A percentile compares a stretch with the other conserved stretches of the same genome.
Conservation (phyloP, 1,140 invertebrate genomes). For the Chrysopa pallens region DNA sequence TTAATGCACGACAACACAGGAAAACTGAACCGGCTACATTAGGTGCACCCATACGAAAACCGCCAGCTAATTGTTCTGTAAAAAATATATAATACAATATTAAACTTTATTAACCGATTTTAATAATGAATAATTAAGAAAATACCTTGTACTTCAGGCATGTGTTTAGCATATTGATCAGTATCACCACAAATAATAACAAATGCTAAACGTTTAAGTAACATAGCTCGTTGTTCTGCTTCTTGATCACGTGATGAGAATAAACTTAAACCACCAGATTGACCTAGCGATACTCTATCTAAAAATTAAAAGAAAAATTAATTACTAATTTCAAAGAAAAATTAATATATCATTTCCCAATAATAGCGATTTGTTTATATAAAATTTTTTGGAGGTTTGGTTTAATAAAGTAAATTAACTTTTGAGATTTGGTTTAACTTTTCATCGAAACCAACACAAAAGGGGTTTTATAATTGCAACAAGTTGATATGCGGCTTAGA, state of each 20-base stretch:
- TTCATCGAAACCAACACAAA: no score
- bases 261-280: slow-evolving; percentile 57
- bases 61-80: slow-evolving; percentile 73
- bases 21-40: slow-evolving; percentile 78
- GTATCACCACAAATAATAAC: slow-evolving; percentile 81
- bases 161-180: slow-evolving; percentile 83
- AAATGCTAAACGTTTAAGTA: slow-evolving; percentile 77
- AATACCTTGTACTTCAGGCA: slow-evolving; percentile 85
- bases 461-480: no score
- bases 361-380: no score
- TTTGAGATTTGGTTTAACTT: no score
- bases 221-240: slow-evolving; percentile 70
- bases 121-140: neutral
- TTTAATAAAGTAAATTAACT: slow-evolving; percentile 3
- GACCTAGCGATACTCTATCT: slow-evolving; percentile 62
- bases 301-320: slow-evolving; percentile 9
- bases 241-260: slow-evolving; percentile 76
- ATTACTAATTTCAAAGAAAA: no score
- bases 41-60: slow-evolving; percentile 61
- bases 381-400: no score
- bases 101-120: neutral
- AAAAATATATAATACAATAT: slow-evolving; percentile 1
- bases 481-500: no score
- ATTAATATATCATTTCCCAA: no score
- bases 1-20: slow-evolving; percentile 75